These are phyloP conservation scores for Coreius guichenoti DNA, from an alignment of 2,797 vertebrate genomes.

Conservation along the genomic window DNA sequence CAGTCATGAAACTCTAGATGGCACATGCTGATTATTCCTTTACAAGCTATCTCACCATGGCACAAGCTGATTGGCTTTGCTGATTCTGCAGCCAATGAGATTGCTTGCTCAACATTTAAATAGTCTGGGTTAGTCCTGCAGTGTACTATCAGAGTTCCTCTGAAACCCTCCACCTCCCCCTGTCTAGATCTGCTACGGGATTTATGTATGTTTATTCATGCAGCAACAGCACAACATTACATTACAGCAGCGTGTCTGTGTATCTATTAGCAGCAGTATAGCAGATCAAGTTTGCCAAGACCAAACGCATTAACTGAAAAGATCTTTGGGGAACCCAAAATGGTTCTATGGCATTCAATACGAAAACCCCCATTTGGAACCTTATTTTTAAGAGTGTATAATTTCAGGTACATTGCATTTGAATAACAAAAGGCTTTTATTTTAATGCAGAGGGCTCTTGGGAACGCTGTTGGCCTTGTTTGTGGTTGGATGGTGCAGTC, in stretches of 20 bases:
- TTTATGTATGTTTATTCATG: no score
- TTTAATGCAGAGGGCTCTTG: conserved; percentile 72
- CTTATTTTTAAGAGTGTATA: background rate
- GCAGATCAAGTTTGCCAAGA: background rate
- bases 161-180: no score
- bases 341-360: background rate
- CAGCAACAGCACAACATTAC: no score
- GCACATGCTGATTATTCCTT: background rate
- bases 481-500: conserved; percentile 84
- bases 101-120: background rate
- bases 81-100: background rate
- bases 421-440: conserved; percentile 26
- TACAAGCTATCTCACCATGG: background rate
- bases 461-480: conserved; percentile 76
- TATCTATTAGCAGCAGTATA: background rate
- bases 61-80: background rate
- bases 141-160: no score
- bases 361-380: background rate
- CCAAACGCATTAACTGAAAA: background rate
- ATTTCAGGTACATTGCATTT: background rate
- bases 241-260: no score
- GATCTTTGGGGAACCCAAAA: background rate
- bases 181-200: no score
- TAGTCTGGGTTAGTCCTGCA: background rate
- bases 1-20: background rate